Conservation (phyloP, 2,888 invertebrate species). For the Empis livida region DNA sequence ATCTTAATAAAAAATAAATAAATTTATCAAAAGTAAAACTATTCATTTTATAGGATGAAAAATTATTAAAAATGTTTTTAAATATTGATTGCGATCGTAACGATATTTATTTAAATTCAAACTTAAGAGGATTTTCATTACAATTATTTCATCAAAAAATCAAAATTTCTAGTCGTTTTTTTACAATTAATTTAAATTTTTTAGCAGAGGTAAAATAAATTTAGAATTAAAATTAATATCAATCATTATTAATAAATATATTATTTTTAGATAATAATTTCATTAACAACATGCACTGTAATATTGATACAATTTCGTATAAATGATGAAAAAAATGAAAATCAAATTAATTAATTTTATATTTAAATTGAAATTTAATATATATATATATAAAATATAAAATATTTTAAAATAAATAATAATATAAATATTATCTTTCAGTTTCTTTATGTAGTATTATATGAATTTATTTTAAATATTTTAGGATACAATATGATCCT, state of each 20-base stretch:
- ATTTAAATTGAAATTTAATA: too few relatives aligned
- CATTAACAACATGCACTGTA: neutral
- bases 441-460: too few relatives aligned
- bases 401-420: too few relatives aligned
- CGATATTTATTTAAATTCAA: neutral
- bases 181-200: conserved; percentile 1
- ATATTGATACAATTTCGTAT: neutral
- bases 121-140: neutral
- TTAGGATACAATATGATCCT: too few relatives aligned
- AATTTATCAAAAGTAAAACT: too few relatives aligned
- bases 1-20: too few relatives aligned
- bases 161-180: neutral
- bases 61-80: neutral
- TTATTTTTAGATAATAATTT: neutral
- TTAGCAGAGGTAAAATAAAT: neutral
- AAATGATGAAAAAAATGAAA: neutral
- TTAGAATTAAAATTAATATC: neutral
- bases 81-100: neutral
- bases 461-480: too few relatives aligned
- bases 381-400: too few relatives aligned
- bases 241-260: neutral
- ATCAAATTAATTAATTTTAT: too few relatives aligned
- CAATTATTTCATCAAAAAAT: neutral
- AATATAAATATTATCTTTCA: too few relatives aligned
- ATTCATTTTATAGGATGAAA: neutral